Percentiles rank a stretch among this genome's conserved stretches.
Evolutionary conservation across 2,113 vertebrate species (phyloP).

Genomic region (Drymodes brunneopygia): DNA sequence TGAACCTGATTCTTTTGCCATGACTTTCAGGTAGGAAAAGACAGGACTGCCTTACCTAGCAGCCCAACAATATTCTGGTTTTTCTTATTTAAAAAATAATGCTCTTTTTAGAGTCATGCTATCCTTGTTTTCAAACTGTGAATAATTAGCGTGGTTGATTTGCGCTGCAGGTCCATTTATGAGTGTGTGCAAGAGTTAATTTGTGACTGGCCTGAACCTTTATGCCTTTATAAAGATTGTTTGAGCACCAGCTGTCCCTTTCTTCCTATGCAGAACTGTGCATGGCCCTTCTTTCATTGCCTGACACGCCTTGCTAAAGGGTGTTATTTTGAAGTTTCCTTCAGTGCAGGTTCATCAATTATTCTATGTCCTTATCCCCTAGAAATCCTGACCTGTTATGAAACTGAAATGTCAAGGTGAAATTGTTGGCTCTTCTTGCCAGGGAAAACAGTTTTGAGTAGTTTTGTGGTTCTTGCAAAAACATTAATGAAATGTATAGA

Average conservation of each 20-base stretch:
- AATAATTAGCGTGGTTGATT: not conserved
- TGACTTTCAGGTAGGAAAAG: conserved; percentile 88
- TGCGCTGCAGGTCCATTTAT: not conserved
- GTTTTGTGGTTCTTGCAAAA: not conserved
- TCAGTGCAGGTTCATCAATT: not conserved
- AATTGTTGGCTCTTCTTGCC: not conserved
- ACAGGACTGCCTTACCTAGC: not conserved
- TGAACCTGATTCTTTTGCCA: conserved; percentile 85
- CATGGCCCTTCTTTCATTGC: not conserved
- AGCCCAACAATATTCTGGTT: not conserved
- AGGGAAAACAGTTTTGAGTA: not conserved
- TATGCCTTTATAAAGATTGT: not conserved
- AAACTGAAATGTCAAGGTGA: not conserved
- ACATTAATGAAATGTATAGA: not conserved
- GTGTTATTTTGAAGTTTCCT: not conserved
- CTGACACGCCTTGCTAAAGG: not conserved
- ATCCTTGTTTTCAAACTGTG: not conserved
- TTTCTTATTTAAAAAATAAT: not conserved
- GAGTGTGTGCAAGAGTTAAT: not conserved
- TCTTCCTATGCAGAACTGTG: not conserved
- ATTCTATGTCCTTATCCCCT: not conserved
- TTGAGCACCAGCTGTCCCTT: not conserved
- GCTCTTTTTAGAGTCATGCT: not conserved
- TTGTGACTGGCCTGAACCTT: not conserved
- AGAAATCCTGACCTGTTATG: not conserved